Evolutionary conservation across 2,113 vertebrate species (phyloP).

Genomic region (Hepsetus odoe): DNA sequence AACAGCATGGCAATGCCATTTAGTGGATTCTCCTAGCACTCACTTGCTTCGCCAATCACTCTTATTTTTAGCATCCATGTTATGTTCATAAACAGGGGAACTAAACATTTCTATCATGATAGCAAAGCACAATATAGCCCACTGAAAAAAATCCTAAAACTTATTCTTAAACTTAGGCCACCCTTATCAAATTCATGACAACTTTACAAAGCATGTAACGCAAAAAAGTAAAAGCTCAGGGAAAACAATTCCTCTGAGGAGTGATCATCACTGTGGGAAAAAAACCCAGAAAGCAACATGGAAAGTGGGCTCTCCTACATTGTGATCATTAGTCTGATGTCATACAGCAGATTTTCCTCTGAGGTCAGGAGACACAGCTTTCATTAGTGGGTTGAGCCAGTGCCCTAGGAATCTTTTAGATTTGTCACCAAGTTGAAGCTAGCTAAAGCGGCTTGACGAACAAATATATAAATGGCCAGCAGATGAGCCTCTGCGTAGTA

Average conservation of each 20-base stretch:
- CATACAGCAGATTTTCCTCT: background rate
- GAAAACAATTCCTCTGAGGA: background rate
- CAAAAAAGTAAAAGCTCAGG: background rate
- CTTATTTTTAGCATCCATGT: background rate
- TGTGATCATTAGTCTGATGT: constrained; percentile 15
- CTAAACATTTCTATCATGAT: background rate
- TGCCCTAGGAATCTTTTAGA: constrained; percentile 9
- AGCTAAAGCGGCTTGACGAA: background rate
- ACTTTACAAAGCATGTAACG: background rate
- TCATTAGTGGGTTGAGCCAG: constrained; percentile 27
- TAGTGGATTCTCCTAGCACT: constrained; percentile 13
- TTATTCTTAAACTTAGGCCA: background rate
- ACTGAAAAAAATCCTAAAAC: background rate
- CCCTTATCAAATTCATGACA: background rate
- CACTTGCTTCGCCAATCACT: constrained; percentile 29
- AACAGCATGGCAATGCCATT: constrained; percentile 2
- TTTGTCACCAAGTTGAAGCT: background rate
- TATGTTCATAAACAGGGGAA: background rate
- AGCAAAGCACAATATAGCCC: too few species aligned
- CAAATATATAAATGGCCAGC: background rate
- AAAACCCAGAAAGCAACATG: background rate
- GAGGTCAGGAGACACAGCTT: constrained; percentile 7
- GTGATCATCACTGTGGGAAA: background rate
- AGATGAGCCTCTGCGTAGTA: constrained; percentile 18
- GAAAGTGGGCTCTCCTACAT: background rate